Conservation (phyloP, 53 echinoderm and acorn worm genomes). For the Zoroaster sp. region DNA sequence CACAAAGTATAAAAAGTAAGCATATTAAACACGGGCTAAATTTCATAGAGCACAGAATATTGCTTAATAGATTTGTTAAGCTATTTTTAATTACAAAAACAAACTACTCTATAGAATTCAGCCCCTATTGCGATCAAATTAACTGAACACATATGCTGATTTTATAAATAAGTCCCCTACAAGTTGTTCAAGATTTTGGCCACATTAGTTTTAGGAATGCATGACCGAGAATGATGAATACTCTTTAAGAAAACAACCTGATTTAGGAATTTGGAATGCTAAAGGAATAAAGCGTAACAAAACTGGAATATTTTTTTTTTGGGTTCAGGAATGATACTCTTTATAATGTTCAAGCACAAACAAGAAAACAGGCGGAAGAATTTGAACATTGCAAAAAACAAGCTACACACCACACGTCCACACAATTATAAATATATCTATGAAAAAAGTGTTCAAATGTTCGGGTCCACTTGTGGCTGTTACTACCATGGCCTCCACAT, state of each 20-base stretch:
- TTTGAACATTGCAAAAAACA: neutral
- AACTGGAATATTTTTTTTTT: neutral
- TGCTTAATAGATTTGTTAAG: no score
- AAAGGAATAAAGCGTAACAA: neutral
- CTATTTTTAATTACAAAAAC: no score
- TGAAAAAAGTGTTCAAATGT: neutral
- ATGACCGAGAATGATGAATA: neutral
- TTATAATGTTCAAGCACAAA: neutral
- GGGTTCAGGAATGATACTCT: neutral
- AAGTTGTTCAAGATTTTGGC: neutral
- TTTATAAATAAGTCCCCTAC: neutral
- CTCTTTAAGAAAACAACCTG: neutral
- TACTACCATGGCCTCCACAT: slow-evolving; percentile 69
- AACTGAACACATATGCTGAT: neutral
- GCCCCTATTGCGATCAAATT: neutral
- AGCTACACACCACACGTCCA: slow-evolving; percentile 36
- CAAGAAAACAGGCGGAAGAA: slow-evolving; percentile 12
- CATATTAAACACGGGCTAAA: neutral
- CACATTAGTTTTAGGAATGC: neutral
- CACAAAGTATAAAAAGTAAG: neutral
- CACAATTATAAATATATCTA: slow-evolving; percentile 10
- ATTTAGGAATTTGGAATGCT: slow-evolving; percentile 16
- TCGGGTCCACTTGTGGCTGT: neutral
- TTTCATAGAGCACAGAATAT: neutral
- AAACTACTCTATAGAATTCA: neutral